Percentiles rank a stretch among this genome's conserved stretches.
These are phyloP conservation scores for Falco biarmicus DNA, from an alignment of 2,797 vertebrate species.

Conservation along the genomic window DNA sequence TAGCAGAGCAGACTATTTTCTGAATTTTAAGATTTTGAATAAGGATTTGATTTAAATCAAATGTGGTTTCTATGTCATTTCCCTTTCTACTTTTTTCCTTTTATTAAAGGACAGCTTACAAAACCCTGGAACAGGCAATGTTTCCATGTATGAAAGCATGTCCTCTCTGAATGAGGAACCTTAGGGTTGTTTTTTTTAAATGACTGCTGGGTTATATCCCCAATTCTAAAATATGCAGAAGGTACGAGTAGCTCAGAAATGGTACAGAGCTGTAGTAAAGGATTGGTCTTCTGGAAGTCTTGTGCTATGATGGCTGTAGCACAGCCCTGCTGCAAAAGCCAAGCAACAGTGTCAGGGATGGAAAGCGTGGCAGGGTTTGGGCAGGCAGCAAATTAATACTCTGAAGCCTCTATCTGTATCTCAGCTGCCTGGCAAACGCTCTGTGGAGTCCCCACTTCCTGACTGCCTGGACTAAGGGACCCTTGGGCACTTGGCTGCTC, in stretches of 20 bases:
- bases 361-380: not conserved
- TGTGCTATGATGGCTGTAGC: not conserved
- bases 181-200: not conserved
- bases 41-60: not conserved
- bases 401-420: not conserved
- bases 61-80: not conserved
- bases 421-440: not conserved
- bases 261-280: not conserved
- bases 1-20: not conserved
- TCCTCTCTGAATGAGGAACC: not conserved
- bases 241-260: not conserved
- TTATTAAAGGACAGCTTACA: not conserved
- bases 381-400: not conserved
- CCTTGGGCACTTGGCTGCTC: fast-evolving
- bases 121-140: not conserved
- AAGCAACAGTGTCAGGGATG: not conserved
- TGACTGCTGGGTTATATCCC: not conserved
- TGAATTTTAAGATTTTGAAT: not conserved
- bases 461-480: not conserved
- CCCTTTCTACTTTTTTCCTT: not conserved
- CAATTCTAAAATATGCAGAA: not conserved
- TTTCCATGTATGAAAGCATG: not conserved
- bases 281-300: not conserved
- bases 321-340: fast-evolving
- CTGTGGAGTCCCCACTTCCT: not conserved